A percentile compares a stretch with the other conserved stretches of the same genome.
These are phyloP conservation scores for Moxostoma hubbsi DNA, from an alignment of 2,797 vertebrate genomes.

Conservation along the genomic window DNA sequence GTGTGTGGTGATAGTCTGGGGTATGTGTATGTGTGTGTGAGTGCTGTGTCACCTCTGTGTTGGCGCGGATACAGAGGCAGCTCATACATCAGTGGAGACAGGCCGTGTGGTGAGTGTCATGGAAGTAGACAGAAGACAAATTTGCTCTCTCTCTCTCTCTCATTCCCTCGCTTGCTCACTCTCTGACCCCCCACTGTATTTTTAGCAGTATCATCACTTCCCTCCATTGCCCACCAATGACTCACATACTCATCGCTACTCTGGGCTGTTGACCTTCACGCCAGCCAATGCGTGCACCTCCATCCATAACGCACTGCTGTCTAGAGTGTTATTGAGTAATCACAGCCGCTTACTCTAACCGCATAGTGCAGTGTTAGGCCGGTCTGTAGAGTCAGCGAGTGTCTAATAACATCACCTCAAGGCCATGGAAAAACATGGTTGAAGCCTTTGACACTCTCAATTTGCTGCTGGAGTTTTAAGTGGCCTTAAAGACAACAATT, in stretches of 20 bases:
- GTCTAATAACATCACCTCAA: constrained; percentile 28
- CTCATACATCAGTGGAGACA: constrained; percentile 78
- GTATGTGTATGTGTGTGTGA: constrained; percentile 41
- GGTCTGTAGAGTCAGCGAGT: constrained; percentile 25
- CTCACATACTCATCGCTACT: constrained; percentile 45
- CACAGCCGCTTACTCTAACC: constrained; percentile 47
- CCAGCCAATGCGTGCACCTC: constrained; percentile 31
- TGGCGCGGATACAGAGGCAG: constrained; percentile 64
- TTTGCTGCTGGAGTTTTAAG: constrained; percentile 2
- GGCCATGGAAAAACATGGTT: constrained; percentile 15
- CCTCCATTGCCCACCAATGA: constrained; percentile 53
- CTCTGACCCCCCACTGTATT: constrained; percentile 39
- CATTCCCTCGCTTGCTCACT: constrained; percentile 2
- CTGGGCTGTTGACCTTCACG: constrained; percentile 53
- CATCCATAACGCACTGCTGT: constrained; percentile 46
- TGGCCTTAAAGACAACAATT: neutral
- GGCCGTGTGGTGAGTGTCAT: constrained; percentile 75
- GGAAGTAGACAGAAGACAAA: constrained; percentile 59
- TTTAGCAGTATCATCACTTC: constrained; percentile 59
- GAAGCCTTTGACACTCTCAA: constrained; percentile 15
- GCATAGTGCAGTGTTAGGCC: constrained; percentile 34
- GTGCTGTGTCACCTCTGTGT: constrained; percentile 61
- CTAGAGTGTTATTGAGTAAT: constrained; percentile 49
- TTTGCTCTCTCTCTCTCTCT: constrained; percentile 25
- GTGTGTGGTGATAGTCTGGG: constrained; percentile 36